Base-by-base conservation (phyloP, 2,888 invertebrate species). In the Aromia moschata region DNA sequence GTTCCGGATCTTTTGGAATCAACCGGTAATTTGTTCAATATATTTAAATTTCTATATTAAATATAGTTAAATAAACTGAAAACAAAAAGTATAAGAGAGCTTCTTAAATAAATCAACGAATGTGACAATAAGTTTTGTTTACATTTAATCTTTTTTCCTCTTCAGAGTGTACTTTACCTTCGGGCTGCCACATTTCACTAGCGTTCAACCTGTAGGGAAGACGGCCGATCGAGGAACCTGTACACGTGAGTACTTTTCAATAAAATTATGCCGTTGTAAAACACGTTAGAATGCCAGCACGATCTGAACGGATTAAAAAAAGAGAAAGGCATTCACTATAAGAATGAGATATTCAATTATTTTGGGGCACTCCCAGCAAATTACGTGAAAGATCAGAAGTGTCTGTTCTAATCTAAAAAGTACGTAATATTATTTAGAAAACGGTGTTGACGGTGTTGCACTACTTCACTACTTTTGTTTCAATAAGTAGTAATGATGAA, bases 271-370 rank as follows among this genome's bases (percentile, higher is more conserved):
- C 2, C n/a, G 10, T 33, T 33, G 33, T 33, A 33, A 33, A 33
- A 33, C 33, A 33, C n/a, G 2, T 33, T 33, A 33, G n/a, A 33
- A 11, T 11, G 33, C 33, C 11, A 5, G 2, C 11, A n/a, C 11
- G 33, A 33, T 33, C 10, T 11, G 33, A 33, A 33, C 3, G 4
- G 11, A 33, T 33, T 33, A 11, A 33, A 33, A 33, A 33, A 33
- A 33, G 33, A 33, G 33, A 33, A 33, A 33, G 33, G 33, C 33
- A 33, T 33, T 33, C 33, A 33, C 33, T 10, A 11, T 2, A 33
- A 33, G 33, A 33, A 33, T 33, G n/a, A 33, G 33, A 33, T 33
- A 33, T 33, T 33, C 33, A 33, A 33, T 33, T 33, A 33, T 33
- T 33, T 33, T 33, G 33, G n/a, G 33, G 33, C 33, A 33, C 33